Evolutionary conservation across 2,888 invertebrate genomes (phyloP), one percentile per base, ranked within the genome.

Genomic region (Orgyia antiqua): DNA sequence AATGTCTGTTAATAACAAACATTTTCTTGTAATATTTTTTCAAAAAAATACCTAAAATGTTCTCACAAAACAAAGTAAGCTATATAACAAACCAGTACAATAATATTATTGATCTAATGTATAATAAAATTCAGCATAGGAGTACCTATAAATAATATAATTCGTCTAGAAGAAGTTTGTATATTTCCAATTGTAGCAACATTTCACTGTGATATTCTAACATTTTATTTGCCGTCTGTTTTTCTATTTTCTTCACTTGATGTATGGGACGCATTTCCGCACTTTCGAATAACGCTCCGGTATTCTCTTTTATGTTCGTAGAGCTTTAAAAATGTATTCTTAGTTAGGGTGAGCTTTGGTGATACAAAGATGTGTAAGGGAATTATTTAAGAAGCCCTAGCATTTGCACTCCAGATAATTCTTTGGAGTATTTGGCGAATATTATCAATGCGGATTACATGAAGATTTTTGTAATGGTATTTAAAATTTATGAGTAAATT

Each of bases 181-280:
- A 70, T 77, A 58, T 69, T 72, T 72, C 67, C 65, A 73, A 76
- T 74, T 69, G 75, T 69, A 74, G 73, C 69, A 68, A 77, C 76
- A 77, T 77, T 73, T 79, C 72, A 76, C 69, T 53, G 61, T 60
- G 56, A 72, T 72, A 72, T 76, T 75, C 71, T 71, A 73, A 74
- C 76, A 76, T 74, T 80, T 78, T 76, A 75, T 76, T 68, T 64
- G 59, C 53, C 64, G 68, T 67, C 66, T 76, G 70, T 82, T 79
- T 80, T 80, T 83, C 79, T 82, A 78, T 82, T 79, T 78, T 67
- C 56, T 68, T 68, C 72, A 55, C 74, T 76, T 82, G 82, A 83
- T 80, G 69, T 80, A 84, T 84, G 78, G 71, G 77, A 77, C 77
- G 77, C 75, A 77, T 80, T 82, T 83, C 83, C 79, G 76, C 71